Evolutionary conservation across 2,888 invertebrate genomes (phyloP), one percentile per base, ranked within the genome.

Genomic region (Biston betularia): DNA sequence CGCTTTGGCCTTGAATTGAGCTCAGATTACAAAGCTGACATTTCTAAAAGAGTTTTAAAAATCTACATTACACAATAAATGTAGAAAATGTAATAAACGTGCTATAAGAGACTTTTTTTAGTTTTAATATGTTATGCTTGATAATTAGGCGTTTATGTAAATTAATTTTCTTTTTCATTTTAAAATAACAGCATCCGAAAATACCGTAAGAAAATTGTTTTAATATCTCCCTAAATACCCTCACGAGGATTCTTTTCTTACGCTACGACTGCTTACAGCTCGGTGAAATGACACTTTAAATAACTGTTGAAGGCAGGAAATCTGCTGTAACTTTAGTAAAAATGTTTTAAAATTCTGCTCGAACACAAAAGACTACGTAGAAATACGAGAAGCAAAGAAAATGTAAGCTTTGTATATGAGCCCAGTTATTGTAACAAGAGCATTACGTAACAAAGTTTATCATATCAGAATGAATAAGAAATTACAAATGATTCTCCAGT

Each of bases 381-480:
- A 15, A 50, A 57, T 14, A 57, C 45, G 14, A 50, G 34, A 53
- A 5, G 11, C 34, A 48, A 54, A 40, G 49, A 62, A 53, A 58
- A 59, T 59, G n/a, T 55, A 49, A 35, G 33, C 48, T 58, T 40
- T 40, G 57, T 48, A 48, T 9, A 15, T 8, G 58, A 52, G 12
- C 38, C 12, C 34, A 15, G 7, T 15, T 35, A 48, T 24, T 33
- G 49, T 54, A 49, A 52, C 52, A 24, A n/a, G 12, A 45, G 46
- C 33, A 61, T 56, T 55, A 61, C 38, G 44, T 56, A 60, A 65
- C 49, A 57, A 67, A 60, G 59, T 63, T 62, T 48, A 63, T 59
- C 55, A 68, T 59, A 67, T 68, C 67, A 55, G 59, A 63, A 67
- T 67, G 59, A 63, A 69, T 67, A 63, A 60, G 57, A 69, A 58